Evolutionary conservation across 2,888 invertebrate species (phyloP).

Genomic region (Thysanoteuthis rhombus): DNA sequence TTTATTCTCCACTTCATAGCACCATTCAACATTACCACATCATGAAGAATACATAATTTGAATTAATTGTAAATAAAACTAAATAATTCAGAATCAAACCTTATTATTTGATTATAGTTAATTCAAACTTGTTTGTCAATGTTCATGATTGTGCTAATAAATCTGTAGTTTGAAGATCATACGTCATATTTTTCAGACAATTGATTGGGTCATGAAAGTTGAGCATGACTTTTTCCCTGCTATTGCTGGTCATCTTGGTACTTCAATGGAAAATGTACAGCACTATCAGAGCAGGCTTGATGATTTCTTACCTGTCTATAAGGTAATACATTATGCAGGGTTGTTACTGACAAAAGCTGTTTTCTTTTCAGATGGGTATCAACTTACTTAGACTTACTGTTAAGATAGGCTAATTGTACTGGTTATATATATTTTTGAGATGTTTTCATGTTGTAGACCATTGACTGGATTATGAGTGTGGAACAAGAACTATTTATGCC

Average conservation of each 20-base stretch:
- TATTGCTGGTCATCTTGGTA: constrained; percentile 75
- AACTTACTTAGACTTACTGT: not conserved
- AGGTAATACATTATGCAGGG: constrained; percentile 52
- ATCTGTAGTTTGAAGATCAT: not conserved
- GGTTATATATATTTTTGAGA: constrained; percentile 32
- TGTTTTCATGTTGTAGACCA: constrained; percentile 51
- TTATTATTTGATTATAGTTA: not conserved
- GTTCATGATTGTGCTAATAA: constrained; percentile 34
- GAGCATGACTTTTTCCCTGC: constrained; percentile 81
- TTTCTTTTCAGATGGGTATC: constrained; percentile 26
- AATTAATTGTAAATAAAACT: too few species aligned
- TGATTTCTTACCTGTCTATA: constrained; percentile 63
- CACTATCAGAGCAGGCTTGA: constrained; percentile 62
- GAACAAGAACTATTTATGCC: constrained; percentile 63
- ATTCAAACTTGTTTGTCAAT: constrained; percentile 19
- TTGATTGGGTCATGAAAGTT: constrained; percentile 71
- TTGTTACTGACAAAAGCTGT: not conserved
- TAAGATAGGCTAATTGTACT: not conserved
- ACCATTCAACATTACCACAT: too few species aligned
- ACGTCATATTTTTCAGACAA: constrained; percentile 61
- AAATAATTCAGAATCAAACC: not conserved
- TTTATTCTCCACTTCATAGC: too few species aligned
- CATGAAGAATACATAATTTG: too few species aligned
- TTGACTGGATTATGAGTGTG: constrained; percentile 59
- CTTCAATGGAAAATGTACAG: constrained; percentile 68